These are phyloP conservation scores for Papilio gigon DNA, from an alignment of 2,888 invertebrate genomes.

Conservation along the genomic window DNA sequence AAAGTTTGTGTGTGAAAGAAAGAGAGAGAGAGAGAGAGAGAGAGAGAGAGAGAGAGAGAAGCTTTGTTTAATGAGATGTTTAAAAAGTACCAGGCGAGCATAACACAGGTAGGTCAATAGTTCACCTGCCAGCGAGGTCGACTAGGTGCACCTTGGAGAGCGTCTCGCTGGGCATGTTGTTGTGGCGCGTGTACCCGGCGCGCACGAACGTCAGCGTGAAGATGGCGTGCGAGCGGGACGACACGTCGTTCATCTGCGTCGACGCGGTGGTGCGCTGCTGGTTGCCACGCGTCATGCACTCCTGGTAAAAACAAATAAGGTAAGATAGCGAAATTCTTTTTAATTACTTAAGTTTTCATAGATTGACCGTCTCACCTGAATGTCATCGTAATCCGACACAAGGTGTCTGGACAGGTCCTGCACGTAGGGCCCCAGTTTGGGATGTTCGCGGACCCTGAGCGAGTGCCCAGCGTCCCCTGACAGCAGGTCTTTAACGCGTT, in stretches of 20 bases:
- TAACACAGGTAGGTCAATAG: conserved; percentile 3
- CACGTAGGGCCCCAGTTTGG: conserved; percentile 91
- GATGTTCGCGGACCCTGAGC: conserved; percentile 90
- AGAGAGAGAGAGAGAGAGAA: neutral
- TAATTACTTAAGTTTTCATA: neutral
- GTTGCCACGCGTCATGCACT: conserved; percentile 91
- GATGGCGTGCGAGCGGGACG: conserved; percentile 95
- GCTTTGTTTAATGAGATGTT: no score
- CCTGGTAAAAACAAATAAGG: conserved; percentile 68
- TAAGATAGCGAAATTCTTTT: neutral
- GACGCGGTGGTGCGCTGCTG: conserved; percentile 92
- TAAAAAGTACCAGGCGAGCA: conserved; percentile 14
- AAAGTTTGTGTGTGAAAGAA: no score
- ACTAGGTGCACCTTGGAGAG: conserved; percentile 95
- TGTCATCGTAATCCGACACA: conserved; percentile 93
- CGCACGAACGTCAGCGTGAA: conserved; percentile 95
- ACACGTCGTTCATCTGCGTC: conserved; percentile 96
- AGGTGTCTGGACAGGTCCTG: conserved; percentile 93
- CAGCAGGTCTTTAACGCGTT: conserved; percentile 88
- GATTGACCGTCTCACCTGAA: conserved; percentile 84
- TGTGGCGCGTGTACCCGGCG: conserved; percentile 88
- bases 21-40: neutral
- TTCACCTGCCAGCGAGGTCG: conserved; percentile 92
- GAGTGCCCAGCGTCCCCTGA: conserved; percentile 85
- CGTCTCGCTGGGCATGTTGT: conserved; percentile 94